Evolutionary conservation across 2,888 invertebrate genomes (phyloP), one percentile per base, ranked within the genome.

Genomic region (Ischnus inquisitorius): DNA sequence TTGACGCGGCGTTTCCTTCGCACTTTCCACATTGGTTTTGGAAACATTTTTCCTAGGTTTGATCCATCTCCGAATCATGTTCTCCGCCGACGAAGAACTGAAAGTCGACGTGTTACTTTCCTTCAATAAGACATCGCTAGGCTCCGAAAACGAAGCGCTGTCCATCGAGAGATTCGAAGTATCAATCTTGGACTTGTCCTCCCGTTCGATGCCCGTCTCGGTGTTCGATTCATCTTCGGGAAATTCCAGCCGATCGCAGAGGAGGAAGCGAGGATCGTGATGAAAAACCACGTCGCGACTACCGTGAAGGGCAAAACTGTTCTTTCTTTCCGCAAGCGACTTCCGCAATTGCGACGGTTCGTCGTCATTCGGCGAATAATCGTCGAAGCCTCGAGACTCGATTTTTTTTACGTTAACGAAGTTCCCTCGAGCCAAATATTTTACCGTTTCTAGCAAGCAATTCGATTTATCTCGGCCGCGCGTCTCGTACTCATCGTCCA

Each of bases 1-100:
- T 5, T 34, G 12, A 5, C 16, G 57, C 28, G 22, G 54, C 16
- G 6, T 14, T 1, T 16, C 10, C 60, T 16, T 46, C 46, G 25
- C 39, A 6, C 6, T 65, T 10, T 39, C 57, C 5, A 6, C 25
- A 19, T 77, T 43, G 16, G 72, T 14, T 10, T 65, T 5, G 25
- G 12, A 22, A 19, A 64, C 57, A 4, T 62, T 67, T 14, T 34
- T 16, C 16, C 54, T 16, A n/a, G 62, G 68, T 25, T 79, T 87
- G 6, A 88, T 81, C 88, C 89, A 88, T 64, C 87, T 85, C 1
- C 79, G 85, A 69, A 90, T 89, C 78, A 88, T 79, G 65, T 90
- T 88, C 48, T 90, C 89, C 2, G 86, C 86, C 0, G 90, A 90
- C 19, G 88, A 89, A 1, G 88, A 87, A 43, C 87, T 88, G 12